Conservation (phyloP, 2,797 vertebrate species). For the Muscicapa striata region DNA sequence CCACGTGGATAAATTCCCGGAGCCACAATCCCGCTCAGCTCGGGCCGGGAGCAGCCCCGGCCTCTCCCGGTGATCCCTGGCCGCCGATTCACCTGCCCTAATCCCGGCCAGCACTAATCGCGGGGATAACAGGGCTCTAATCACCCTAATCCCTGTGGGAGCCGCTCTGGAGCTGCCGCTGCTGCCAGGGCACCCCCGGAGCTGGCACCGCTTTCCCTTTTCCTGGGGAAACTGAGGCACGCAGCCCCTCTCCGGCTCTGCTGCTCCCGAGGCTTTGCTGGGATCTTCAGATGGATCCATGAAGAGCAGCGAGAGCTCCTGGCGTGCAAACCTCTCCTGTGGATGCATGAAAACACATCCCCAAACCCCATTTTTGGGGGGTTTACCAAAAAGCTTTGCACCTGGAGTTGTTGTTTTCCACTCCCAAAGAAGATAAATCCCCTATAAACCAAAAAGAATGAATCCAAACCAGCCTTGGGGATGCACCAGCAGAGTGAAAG, state of each 20-base stretch:
- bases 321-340: rapidly evolving
- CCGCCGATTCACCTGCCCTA: constrained; percentile 13
- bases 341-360: not conserved
- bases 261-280: not conserved
- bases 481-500: not conserved
- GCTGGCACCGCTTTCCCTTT: rapidly evolving
- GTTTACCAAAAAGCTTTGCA: not conserved
- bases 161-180: rapidly evolving
- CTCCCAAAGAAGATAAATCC: not conserved
- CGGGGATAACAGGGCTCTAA: not conserved
- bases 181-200: not conserved
- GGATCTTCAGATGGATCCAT: rapidly evolving
- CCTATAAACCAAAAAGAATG: not conserved
- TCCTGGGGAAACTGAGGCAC: not conserved
- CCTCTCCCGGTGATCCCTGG: not conserved
- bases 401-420: not conserved
- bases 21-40: rapidly evolving
- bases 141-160: constrained; percentile 45
- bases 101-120: not conserved
- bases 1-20: rapidly evolving
- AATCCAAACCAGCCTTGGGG: no score
- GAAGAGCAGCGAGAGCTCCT: no score
- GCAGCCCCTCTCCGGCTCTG: rapidly evolving
- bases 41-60: rapidly evolving
- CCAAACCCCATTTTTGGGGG: rapidly evolving